phyloP scores from a whole-genome alignment of 2,888 invertebrate species.

The Ypsolopha scabrella region DNA sequence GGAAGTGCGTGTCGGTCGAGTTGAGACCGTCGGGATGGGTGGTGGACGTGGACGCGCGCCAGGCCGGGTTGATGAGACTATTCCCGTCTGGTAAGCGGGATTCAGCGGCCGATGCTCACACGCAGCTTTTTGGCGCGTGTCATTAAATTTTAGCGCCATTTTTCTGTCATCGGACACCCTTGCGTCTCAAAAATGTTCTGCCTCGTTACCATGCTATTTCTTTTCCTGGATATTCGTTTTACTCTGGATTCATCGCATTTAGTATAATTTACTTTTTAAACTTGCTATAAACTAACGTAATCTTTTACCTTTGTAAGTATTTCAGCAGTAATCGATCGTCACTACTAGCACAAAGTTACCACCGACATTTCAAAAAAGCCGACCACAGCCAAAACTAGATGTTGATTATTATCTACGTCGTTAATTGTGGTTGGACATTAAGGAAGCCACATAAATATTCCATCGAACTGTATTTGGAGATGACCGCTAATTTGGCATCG shows the following conservation, averaged over 20 bases:
- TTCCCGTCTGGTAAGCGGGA: constrained; percentile 62
- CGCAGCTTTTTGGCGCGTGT: constrained; percentile 44
- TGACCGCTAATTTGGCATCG: not conserved
- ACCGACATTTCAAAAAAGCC: too few species aligned
- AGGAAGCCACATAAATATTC: constrained; percentile 8
- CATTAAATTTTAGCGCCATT: constrained; percentile 46
- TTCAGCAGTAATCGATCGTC: too few species aligned
- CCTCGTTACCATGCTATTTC: not conserved
- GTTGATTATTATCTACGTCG: too few species aligned
- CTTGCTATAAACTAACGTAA: too few species aligned
- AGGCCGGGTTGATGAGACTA: constrained; percentile 65
- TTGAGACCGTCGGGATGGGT: constrained; percentile 25
- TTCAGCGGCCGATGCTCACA: constrained; percentile 44
- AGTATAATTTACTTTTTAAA: not conserved
- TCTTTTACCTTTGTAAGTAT: too few species aligned
- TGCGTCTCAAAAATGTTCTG: constrained; percentile 1
- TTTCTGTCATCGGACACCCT: constrained; percentile 17
- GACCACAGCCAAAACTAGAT: too few species aligned
- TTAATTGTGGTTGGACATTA: too few species aligned
- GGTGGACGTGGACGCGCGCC: constrained; percentile 54
- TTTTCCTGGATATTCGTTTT: not conserved
- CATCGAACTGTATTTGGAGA: constrained; percentile 22
- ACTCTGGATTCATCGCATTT: not conserved
- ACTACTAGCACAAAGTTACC: too few species aligned
- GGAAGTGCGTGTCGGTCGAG: constrained; percentile 25